Base-by-base conservation (phyloP, 2,888 invertebrate genomes). In the Ophion slaviceki region DNA sequence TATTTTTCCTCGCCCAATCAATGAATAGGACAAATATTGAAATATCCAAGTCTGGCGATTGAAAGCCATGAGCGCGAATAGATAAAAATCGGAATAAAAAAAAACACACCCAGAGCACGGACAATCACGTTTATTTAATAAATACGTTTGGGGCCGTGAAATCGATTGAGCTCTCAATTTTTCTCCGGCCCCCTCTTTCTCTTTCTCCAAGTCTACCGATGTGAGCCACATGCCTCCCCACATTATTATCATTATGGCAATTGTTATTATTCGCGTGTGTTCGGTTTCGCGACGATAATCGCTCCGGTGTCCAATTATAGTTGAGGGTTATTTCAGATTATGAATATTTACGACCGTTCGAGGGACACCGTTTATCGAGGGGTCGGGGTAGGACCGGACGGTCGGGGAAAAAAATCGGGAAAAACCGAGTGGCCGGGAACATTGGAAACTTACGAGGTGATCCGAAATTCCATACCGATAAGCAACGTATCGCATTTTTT, bases 311-410 rank as follows among this genome's bases (percentile, higher is more conserved):
- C 40, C 72, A 72, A 80, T 80, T 80, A 72, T 72, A 71, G 72
- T 80, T 66, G 28, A 53, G 71, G 17, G 20, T 20, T 72, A 64
- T 72, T 80, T 80, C 64, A 80, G 80, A 80, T 80, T 66, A 80
- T 80, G 72, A 72, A 80, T 68, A 80, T 80, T 80, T 40, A 80
- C 72, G 72, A 80, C 64, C 80, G 80, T 14, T 24, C 64, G 80
- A 66, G 72, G 64, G 80, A 80, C 66, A 80, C 66, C 40, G 24
- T 80, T 28, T 80, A 80, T 71, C 53, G 72, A 8, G 72, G 80
- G 10, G 24, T 72, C 66, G 80, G 71, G 28, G 62, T 62, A n/a
- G 79, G 79, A 2, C 71, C 71, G 45, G 74, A 80, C 8, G 67
- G 74, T 24, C 57, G 74, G 7, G 74, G 74, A 8, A 74, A n/a